Percentiles rank a stretch among this genome's conserved stretches.
These are phyloP conservation scores for Agrypnus murinus DNA, from an alignment of 2,888 invertebrate genomes.

Conservation along the genomic window DNA sequence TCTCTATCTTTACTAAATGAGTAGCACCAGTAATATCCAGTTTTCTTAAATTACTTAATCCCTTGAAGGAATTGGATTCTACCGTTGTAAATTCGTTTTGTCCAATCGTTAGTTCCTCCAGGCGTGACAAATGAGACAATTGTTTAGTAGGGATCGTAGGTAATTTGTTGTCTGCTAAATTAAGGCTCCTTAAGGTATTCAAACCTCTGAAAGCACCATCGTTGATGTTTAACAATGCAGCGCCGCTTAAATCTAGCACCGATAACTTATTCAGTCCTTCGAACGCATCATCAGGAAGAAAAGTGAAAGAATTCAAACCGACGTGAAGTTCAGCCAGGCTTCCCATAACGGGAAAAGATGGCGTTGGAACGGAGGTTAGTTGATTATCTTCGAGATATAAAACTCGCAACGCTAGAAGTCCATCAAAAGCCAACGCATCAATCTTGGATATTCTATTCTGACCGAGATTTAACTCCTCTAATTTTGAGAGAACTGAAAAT, in stretches of 20 bases:
- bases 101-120: conserved; percentile 88
- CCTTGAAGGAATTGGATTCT: conserved; percentile 84
- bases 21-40: conserved; percentile 87
- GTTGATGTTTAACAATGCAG: conserved; percentile 86
- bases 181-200: conserved; percentile 83
- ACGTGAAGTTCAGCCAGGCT: conserved; percentile 89
- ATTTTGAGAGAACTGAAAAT: conserved; percentile 82
- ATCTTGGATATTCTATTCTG: conserved; percentile 89
- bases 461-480: conserved; percentile 90
- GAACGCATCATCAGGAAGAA: conserved; percentile 85
- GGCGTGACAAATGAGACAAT: conserved; percentile 79
- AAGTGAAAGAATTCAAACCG: conserved; percentile 87
- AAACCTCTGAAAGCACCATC: conserved; percentile 85
- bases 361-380: conserved; percentile 83
- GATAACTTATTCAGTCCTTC: conserved; percentile 83
- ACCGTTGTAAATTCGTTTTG: conserved; percentile 86
- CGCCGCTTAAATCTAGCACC: conserved; percentile 86
- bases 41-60: conserved; percentile 83
- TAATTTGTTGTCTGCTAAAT: conserved; percentile 87
- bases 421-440: conserved; percentile 85
- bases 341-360: conserved; percentile 82
- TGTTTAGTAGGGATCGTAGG: conserved; percentile 84
- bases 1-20: conserved; percentile 81
- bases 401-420: conserved; percentile 83
- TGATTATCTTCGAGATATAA: conserved; percentile 91